Conservation (phyloP, 1,140 invertebrate genomes). For the Lamellibrachia luymesi region DNA sequence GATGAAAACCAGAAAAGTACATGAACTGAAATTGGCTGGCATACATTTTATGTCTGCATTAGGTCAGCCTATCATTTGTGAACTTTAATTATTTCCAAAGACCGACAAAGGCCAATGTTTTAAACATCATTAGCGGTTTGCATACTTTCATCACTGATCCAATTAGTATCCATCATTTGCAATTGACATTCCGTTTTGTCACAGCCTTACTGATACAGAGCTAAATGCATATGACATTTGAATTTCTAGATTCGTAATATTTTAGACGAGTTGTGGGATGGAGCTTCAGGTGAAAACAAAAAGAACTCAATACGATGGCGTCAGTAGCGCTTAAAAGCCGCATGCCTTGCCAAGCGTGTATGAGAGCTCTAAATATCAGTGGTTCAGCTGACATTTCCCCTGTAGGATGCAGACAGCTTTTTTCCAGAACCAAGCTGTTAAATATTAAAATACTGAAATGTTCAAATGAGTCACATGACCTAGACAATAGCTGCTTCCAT, state of each 20-base stretch:
- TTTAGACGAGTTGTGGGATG: neutral
- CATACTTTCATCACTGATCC: neutral
- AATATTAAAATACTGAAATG: slow-evolving; percentile 1
- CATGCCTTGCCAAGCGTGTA: neutral
- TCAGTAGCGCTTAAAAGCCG: neutral
- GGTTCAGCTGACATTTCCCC: neutral
- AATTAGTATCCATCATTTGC: neutral
- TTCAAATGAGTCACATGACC: neutral
- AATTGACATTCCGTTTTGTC: neutral
- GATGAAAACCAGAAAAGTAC: neutral
- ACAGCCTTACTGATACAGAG: neutral
- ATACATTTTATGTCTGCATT: neutral
- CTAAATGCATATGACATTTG: neutral
- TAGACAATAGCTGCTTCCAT: neutral
- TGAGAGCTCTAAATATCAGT: neutral
- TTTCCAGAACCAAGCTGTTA: neutral
- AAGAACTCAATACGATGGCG: neutral
- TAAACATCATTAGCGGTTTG: neutral
- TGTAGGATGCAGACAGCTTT: neutral
- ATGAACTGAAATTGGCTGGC: neutral
- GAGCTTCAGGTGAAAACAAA: neutral
- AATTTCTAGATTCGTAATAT: neutral
- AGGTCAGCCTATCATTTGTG: neutral
- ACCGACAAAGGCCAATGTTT: neutral
- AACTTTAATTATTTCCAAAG: neutral